Base-by-base conservation (phyloP, 2,113 vertebrate genomes). In the Ptychochromis oligacanthus region DNA sequence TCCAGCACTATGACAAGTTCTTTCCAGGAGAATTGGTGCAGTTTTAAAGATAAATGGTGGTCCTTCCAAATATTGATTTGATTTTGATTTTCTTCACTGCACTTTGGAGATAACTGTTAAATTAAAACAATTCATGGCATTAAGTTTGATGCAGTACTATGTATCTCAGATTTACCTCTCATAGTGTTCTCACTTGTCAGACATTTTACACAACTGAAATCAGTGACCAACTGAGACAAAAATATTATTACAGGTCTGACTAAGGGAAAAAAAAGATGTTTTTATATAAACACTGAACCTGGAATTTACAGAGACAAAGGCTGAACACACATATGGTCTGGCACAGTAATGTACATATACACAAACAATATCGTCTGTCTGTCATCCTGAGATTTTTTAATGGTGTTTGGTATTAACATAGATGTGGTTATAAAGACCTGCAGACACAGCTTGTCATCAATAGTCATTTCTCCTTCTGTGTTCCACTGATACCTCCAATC, bases 221-320 rank as follows among this genome's bases (percentile, higher is more conserved):
- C 28, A 31, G 28, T 31, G 28, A 31, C 22, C 43, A 20, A 17
- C 24, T 49, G 43, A 70, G 43, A 49, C 26, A 49, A 49, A 43
- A 49, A 70, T 70, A 3, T 49, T 49, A 49, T 70, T 43, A 70
- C 15, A 70, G 43, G 24, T 4, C 1, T 7, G 65, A 52, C 9
- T 12, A 24, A 70, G 12, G 28, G 43, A 70, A 70, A 28, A 20
- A 7, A 70, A 70, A 17, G 0, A 49, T 70, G 34, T 70, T 36
- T 82, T 60, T 46, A 80, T 43, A 8, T 76, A 38, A 75, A 86
- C 60, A 57, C 22, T 38, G 24, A 46, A 67, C 5, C 8, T 67
- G 62, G 13, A 67, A 67, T 38, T 26, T 38, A 46, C 62, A 46
- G 62, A 70, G 17, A 70, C 65, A 28, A 70, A 70, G 65, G 65